Base-by-base conservation (phyloP, 2,113 vertebrate genomes). In the Ochotona curzoniae region DNA sequence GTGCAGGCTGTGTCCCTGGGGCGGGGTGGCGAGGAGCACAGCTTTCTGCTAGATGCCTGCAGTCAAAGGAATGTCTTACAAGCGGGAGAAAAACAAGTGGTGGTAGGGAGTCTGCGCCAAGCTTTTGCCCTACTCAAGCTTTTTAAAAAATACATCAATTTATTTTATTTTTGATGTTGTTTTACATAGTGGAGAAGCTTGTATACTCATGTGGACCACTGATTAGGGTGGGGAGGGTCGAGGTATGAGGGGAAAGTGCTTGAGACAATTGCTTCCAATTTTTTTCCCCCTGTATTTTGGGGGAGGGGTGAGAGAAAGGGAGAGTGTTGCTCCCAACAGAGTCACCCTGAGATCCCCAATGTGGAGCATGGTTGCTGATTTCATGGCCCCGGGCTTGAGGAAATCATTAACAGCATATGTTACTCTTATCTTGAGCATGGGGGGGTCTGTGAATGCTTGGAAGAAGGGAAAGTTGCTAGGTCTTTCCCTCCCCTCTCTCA, bases 31-130 rank as follows among this genome's bases (percentile, higher is more conserved):
- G 35, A 64, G 70, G 70, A 90, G 14, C 60, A 73, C 4, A 84
- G 20, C 90, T 92, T 84, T 71, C 85, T 94, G 84, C 82, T 61
- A 93, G 54, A 81, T 64, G 15, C 85, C 88, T 92, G 51, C 26
- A 80, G 51, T 20, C 51, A 61, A 73, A 89, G 18, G 87, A 93
- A 95, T 85, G 47, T 90, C 47, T 20, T 84, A 26, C 2, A 1
- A 32, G n/a, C 74, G 88, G 35, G 60, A 75, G 70, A 85, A 80
- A 89, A 80, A 28, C 30, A 87, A 91, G n/a, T 18, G 80, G 75
- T 26, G 64, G n/a, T 17, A 71, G 86, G 25, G 84, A 54, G 35
- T 57, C 61, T 90, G 54, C 54, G 87, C 54, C 66, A 61, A 7
- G 87, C 47, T 79, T 82, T 92, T 79, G 14, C 26, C 73, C 83